Percentiles rank a stretch among this genome's conserved stretches.
Evolutionary conservation across 2,888 invertebrate species (phyloP).

Genomic region (Epicampocera succincta): DNA sequence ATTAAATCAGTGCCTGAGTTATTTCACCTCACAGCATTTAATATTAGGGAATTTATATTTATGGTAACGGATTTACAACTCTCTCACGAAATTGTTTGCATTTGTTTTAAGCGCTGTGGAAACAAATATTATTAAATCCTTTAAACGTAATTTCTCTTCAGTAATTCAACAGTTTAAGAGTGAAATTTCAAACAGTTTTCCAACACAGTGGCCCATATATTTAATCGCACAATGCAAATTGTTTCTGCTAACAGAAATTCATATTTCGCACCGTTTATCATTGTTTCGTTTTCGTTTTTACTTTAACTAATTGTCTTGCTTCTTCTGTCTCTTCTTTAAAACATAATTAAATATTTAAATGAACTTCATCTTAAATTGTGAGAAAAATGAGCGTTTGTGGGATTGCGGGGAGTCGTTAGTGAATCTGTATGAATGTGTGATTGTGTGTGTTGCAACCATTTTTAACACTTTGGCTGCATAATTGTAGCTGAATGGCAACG

Average conservation of each 20-base stretch:
- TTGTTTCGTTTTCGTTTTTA: slow-evolving; percentile 12
- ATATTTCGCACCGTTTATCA: slow-evolving; percentile 26
- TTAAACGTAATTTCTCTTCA: not conserved
- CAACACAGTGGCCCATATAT: slow-evolving; percentile 49
- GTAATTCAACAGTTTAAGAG: not conserved
- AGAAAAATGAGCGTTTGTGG: slow-evolving; percentile 49
- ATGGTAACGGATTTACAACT: too few species aligned
- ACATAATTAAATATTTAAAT: slow-evolving; percentile 57
- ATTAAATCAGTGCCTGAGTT: too few species aligned
- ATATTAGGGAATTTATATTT: too few species aligned
- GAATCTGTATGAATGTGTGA: not conserved
- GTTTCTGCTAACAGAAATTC: not conserved
- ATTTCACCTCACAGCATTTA: too few species aligned
- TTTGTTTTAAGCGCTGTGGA: too few species aligned
- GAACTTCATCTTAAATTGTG: slow-evolving; percentile 48
- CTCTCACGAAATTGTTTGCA: too few species aligned
- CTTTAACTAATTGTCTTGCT: not conserved
- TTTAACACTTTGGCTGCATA: slow-evolving; percentile 42
- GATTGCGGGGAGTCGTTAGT: not conserved
- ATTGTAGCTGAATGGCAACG: slow-evolving; percentile 36
- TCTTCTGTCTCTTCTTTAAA: slow-evolving; percentile 10
- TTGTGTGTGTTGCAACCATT: not conserved
- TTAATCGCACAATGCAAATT: slow-evolving; percentile 8
- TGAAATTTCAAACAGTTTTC: slow-evolving; percentile 4
- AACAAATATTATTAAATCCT: not conserved